Conservation (phyloP, 2,888 invertebrate species). For the Nemotelus pantherinus region DNA sequence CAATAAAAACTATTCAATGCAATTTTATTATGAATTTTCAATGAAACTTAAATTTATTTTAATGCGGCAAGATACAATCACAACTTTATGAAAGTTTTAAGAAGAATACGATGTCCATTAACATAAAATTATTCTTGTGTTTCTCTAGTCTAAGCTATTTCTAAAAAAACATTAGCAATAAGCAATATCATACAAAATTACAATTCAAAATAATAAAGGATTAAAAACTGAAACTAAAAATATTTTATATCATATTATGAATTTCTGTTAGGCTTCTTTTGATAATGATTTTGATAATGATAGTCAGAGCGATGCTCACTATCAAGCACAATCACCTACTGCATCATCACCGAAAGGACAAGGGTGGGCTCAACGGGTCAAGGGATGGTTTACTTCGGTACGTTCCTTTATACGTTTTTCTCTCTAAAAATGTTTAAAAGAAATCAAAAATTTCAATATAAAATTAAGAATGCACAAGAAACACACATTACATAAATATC, state of each 20-base stretch:
- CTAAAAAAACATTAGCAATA: no score
- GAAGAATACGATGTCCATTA: no score
- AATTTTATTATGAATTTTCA: no score
- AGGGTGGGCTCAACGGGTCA: conserved; percentile 78
- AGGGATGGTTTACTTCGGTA: conserved; percentile 78
- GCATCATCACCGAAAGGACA: conserved; percentile 67
- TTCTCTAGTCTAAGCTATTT: no score
- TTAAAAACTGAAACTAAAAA: conserved; percentile 35
- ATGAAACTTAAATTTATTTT: no score
- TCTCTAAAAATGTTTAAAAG: background rate
- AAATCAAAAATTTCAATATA: background rate
- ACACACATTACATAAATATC: no score
- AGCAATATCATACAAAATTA: background rate
- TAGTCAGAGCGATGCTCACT: conserved; percentile 50
- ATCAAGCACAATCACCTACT: conserved; percentile 59
- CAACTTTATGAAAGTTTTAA: no score
- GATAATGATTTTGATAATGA: conserved; percentile 49
- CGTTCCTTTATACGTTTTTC: conserved; percentile 62
- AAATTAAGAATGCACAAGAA: background rate
- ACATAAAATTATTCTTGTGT: no score
- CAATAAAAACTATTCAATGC: no score
- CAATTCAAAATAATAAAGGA: conserved; percentile 38
- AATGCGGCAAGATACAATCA: no score
- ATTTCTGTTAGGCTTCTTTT: conserved; percentile 42
- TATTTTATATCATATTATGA: conserved; percentile 19